Evolutionary conservation across 2,888 invertebrate species (phyloP), one percentile per base, ranked within the genome.

Genomic region (Auanema sp.): DNA sequence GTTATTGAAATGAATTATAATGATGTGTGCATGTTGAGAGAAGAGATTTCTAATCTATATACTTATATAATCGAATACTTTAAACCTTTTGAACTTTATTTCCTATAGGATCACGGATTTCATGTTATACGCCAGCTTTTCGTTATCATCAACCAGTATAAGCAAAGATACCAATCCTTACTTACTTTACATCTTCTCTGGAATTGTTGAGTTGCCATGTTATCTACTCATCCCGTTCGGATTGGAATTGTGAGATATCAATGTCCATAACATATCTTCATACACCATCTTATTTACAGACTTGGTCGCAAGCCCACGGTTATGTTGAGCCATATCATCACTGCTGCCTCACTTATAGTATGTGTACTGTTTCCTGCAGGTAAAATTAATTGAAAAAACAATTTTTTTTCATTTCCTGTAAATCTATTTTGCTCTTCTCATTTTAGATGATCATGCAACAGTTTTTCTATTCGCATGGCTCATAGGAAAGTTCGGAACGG

Each of bases 41-140:
- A n/a, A n/a, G n/a, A n/a, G n/a, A n/a, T n/a, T n/a, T n/a, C n/a
- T n/a, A n/a, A n/a, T n/a, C n/a, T n/a, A n/a, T n/a, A n/a, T n/a
- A n/a, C n/a, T n/a, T n/a, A n/a, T n/a, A n/a, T n/a, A n/a, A n/a
- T n/a, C n/a, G n/a, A n/a, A n/a, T n/a, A n/a, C n/a, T n/a, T n/a
- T n/a, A n/a, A n/a, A n/a, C n/a, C n/a, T n/a, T n/a, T n/a, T n/a
- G n/a, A n/a, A n/a, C n/a, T 6, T 47, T 10, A 21, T 47, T 47
- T 10, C 42, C 61, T 65, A 21, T 56, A 72, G 72, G 70, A 51
- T 67, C n/a, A 55, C 67, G 24, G 73, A 73, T 47, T 56, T 73
- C 5, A 66, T 79, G 62, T 70, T 79, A 64, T 80, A 79, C 70
- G 76, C 72, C 58, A 75, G 72, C 1, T 60, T 80, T 10, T 74